Evolutionary conservation across 1,140 invertebrate species (phyloP), one percentile per base, ranked within the genome.

Genomic region (Zaprionus lachaisei): DNA sequence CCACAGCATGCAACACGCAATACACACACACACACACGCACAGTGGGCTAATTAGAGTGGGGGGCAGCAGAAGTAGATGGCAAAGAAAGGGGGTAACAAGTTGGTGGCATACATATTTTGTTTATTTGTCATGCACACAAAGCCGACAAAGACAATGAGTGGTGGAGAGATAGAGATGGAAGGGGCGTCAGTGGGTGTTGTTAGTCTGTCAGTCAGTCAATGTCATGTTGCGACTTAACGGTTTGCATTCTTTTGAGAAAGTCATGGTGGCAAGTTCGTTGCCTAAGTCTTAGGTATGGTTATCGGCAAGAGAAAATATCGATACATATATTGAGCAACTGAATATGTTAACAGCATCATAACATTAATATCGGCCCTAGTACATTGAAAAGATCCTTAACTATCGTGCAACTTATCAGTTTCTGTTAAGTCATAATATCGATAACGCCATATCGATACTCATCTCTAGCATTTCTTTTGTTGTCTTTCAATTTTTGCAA

Each of bases 41-140:
- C 37, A 79, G 68, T 66, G 66, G 85, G 71, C 86, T 89, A 90
- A 91, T 90, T 89, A 82, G 90, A 77, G 79, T 67, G 73, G 84
- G 56, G 55, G 34, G 49, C 34, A 14, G 20, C 44, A 31, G 20
- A 3, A 51, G 28, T 24, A 26, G 38, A 6, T 31, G 55, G 37
- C 38, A 49, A 49, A 17, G 24, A 66, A 73, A 71, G 34, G 69
- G 61, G 31, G 47, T 20, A 20, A 20, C 79, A 57, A 75, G 26
- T 49, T 79, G 64, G 60, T 60, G 28, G 66, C 66, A 31, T 44
- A 55, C 34, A 62, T 74, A 54, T 56, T 17, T 28, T 31, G 24
- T 31, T 20, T 24, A 55, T 47, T 61, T 55, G 37, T 34, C 71
- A 69, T 26, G 26, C 41, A 34, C 28, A 57, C 64, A 66, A 66